Evolutionary conservation across 2,888 invertebrate genomes (phyloP), one percentile per base, ranked within the genome.

Genomic region (Cyclophora punctaria): DNA sequence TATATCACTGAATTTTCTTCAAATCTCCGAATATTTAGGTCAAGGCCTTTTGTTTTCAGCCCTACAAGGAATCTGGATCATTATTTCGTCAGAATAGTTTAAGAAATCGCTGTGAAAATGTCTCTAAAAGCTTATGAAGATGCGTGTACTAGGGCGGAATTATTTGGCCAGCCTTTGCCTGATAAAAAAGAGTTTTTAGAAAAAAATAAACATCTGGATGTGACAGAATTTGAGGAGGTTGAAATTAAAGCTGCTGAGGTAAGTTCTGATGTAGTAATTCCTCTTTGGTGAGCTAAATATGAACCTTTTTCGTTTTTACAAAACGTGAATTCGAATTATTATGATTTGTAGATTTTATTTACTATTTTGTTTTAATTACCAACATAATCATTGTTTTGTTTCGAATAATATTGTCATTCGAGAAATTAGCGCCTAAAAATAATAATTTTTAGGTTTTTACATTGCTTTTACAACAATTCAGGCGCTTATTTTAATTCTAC

Each of bases 111-210:
- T 48, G 47, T 44, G 55, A 74, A 60, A 64, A 91, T 92, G 91
- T 88, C 91, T 7, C 89, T 92, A 71, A 91, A 91, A 58, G 91
- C 92, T 7, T 95, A 94, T 67, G 92, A 93, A 77, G 91, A 93
- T 73, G 95, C 94, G 52, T 94, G 95, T 67, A 92, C 93, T 78
- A 87, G 95, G 53, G 95, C 95, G 0, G 95, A 95, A 73, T 80
- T 95, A 47, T 89, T 95, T 59, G 95, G 95, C 0, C 84, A 93
- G 52, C 90, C 91, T 42, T 90, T 91, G 63, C 95, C 95, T 0
- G 89, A 90, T 60, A 89, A 90, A 70, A 92, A 92, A 44, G 92
- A 93, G 55, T 95, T 92, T 77, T 77, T 92, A 68, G 87, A 83
- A 61, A 90, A 89, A 68, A 84, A 90, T 60, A 89, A 89, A 64